Conservation (phyloP, 92 coral and sea anemone species). For the Palythoa heliodiscus region DNA sequence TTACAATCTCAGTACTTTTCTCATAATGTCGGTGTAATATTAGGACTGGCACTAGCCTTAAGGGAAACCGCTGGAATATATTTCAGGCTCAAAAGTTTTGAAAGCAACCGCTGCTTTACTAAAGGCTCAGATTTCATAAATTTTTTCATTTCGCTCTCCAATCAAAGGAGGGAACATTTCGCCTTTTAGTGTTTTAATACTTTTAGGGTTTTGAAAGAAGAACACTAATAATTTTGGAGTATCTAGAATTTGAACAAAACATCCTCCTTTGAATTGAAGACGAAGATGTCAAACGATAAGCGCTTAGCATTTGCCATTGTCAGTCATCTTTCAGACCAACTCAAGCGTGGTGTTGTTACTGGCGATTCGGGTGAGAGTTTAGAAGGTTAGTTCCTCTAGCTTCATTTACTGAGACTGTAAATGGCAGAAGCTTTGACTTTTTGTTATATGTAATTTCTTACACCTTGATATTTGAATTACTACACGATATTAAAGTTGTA, state of each 20-base stretch:
- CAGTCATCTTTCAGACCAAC: conserved; percentile 68
- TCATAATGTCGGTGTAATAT: not conserved
- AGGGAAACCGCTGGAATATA: conserved; percentile 13
- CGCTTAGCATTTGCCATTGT: conserved; percentile 82
- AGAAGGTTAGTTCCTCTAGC: conserved; percentile 66
- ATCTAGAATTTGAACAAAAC: not conserved
- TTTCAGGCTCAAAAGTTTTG: not conserved
- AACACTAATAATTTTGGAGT: not conserved
- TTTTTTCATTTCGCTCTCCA: not conserved
- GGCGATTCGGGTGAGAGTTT: conserved; percentile 95
- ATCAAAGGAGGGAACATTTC: not conserved
- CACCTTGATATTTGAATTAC: too few species aligned
- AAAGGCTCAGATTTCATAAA: conserved; percentile 19
- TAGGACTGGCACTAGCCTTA: conserved; percentile 34
- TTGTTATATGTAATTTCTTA: too few species aligned
- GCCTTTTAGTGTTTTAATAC: not conserved
- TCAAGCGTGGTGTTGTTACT: conserved; percentile 65
- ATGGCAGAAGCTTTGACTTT: not conserved
- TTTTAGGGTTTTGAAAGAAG: not conserved
- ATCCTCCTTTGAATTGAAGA: not conserved
- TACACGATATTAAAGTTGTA: too few species aligned
- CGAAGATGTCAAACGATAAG: conserved; percentile 78
- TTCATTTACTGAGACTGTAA: not conserved
- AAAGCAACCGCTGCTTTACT: conserved; percentile 6
- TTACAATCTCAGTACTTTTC: not conserved